A percentile compares a stretch with the other conserved stretches of the same genome.
These are phyloP conservation scores for Vicugna pacos DNA, from an alignment of 2,113 vertebrate genomes.

Conservation along the genomic window DNA sequence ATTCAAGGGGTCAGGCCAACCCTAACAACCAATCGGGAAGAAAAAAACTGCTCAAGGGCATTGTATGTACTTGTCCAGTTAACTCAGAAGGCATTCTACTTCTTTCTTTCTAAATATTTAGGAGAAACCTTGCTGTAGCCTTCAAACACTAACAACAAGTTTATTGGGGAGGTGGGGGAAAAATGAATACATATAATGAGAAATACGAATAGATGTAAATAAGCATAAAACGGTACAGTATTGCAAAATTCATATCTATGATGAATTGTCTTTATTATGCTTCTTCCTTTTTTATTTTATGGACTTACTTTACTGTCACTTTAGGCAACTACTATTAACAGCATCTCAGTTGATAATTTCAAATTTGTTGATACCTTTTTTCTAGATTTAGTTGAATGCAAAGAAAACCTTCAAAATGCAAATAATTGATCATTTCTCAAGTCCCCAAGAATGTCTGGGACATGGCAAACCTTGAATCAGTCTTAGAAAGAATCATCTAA, in stretches of 20 bases:
- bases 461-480: background rate
- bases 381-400: constrained; percentile 18
- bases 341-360: constrained; percentile 17
- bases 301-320: background rate
- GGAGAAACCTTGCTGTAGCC: background rate
- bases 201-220: constrained; percentile 5
- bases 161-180: background rate
- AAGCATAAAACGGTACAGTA: background rate
- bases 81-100: background rate
- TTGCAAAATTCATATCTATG: background rate
- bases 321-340: background rate
- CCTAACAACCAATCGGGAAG: background rate
- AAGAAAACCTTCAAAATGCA: constrained; percentile 18
- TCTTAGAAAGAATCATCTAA: constrained; percentile 26
- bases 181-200: background rate
- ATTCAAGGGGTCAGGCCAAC: background rate
- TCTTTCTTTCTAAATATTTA: constrained; percentile 20
- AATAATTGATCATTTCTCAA: constrained; percentile 15
- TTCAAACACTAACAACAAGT: constrained; percentile 3
- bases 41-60: background rate
- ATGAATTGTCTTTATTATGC: background rate
- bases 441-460: background rate
- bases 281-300: background rate
- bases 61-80: background rate
- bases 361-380: background rate